Evolutionary conservation across 53 echinoderm and acorn worm genomes (phyloP).

Genomic region (Astropecten irregularis): DNA sequence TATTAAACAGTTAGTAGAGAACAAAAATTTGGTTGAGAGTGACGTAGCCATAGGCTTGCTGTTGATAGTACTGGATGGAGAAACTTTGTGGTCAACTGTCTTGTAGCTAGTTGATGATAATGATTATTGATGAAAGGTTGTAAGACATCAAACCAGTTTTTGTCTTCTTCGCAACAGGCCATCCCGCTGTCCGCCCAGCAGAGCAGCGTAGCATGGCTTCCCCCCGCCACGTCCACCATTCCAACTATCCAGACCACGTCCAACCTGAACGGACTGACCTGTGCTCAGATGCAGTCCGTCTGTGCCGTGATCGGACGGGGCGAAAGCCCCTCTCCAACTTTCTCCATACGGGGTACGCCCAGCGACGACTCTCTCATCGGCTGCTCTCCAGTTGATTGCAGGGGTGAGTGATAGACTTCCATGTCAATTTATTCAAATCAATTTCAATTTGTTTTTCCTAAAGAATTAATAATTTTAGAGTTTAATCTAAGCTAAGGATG

Average conservation of each 20-base stretch:
- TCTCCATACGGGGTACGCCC: conserved; percentile 67
- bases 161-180: too few relatives aligned
- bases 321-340: conserved; percentile 46
- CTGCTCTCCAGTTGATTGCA: conserved; percentile 70
- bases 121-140: too few relatives aligned
- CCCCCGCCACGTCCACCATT: conserved; percentile 50
- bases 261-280: conserved; percentile 42
- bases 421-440: background rate
- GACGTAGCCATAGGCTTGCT: too few relatives aligned
- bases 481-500: too few relatives aligned
- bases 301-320: conserved; percentile 79
- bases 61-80: too few relatives aligned
- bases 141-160: too few relatives aligned
- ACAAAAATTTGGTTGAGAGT: too few relatives aligned
- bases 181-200: conserved; percentile 56
- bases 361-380: conserved; percentile 61
- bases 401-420: conserved; percentile 63
- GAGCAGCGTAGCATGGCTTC: conserved; percentile 64
- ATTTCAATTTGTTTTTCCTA: too few relatives aligned
- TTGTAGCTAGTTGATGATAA: too few relatives aligned
- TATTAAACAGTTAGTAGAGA: too few relatives aligned
- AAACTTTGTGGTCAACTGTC: too few relatives aligned
- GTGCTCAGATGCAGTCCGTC: conserved; percentile 66
- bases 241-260: conserved; percentile 43
- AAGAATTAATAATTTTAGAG: too few relatives aligned